Base-by-base conservation (phyloP, 2,113 vertebrate species). In the Nibea coibor region DNA sequence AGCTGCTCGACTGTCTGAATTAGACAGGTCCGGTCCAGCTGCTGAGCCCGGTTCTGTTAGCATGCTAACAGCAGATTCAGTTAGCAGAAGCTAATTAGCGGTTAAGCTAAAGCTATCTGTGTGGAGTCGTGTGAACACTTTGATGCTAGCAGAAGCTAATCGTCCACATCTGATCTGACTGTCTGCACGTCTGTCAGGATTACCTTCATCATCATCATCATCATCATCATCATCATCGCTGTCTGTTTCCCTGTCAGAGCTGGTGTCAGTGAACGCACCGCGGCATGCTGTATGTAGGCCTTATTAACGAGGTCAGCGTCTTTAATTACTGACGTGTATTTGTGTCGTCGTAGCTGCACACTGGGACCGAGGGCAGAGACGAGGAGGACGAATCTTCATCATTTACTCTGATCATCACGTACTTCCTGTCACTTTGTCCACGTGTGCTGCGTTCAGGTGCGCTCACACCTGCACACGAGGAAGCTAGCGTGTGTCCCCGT, bases 311-410 rank as follows among this genome's bases (percentile, higher is more conserved):
- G 90, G 90, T 89, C 83, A 87, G 65, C 5, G 48, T 11, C 83
- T 82, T 81, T 86, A 88, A 91, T 91, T 84, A 89, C 83, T 56
- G 65, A 68, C 69, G 45, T 53, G 81, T 91, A 89, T 91, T 91
- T 85, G 77, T 24, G 79, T 84, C 81, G 57, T 81, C 3, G 45
- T 73, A 78, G 68, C 85, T 80, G 77, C 78, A 7, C 78, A 7
- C 24, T 67, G 83, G 85, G 83, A 79, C 63, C 0, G 54, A 76
- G 19, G 45, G 39, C 39, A 15, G 84, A 68, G 68, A 54, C 20
- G 59, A 51, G 51, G 72, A 56, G 7, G 63, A 65, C 0, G 57
- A 63, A 10, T 71, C 83, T 81, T 65, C 79, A 61, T 76, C 72
- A 1, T n/a, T 56, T 19, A 20, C 51, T 63, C 16, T 11, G 45